phyloP scores from a whole-genome alignment of 2,888 invertebrate genomes.

The Alloplasta piceator region DNA sequence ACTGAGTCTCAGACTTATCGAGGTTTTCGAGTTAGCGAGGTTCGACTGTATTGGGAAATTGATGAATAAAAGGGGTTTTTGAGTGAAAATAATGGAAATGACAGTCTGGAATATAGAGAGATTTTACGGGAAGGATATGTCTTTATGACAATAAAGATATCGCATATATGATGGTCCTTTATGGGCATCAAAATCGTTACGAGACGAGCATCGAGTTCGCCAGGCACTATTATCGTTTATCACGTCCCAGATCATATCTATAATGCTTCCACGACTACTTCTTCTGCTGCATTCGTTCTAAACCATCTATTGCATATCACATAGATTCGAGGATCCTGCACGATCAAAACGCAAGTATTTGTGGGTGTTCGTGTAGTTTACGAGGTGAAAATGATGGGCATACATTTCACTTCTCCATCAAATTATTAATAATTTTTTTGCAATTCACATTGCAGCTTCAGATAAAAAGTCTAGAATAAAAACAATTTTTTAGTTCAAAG shows the following conservation, averaged over 20 bases:
- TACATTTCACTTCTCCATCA: not conserved
- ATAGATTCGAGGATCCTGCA: not conserved
- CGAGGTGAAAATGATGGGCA: conserved; percentile 13
- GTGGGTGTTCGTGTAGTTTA: conserved; percentile 13
- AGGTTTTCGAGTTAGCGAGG: too few species aligned
- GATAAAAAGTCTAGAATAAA: too few species aligned
- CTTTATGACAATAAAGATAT: conserved; percentile 1
- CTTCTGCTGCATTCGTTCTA: conserved; percentile 1
- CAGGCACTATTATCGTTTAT: conserved; percentile 7
- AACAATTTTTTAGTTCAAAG: too few species aligned
- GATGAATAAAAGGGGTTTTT: not conserved
- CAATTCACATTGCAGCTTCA: too few species aligned
- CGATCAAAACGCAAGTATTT: not conserved
- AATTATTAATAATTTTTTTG: too few species aligned
- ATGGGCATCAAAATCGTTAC: conserved; percentile 41
- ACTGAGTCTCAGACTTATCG: too few species aligned
- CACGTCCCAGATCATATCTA: conserved; percentile 9
- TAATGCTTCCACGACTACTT: conserved; percentile 1
- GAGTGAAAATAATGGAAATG: conserved; percentile 15
- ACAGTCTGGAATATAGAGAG: not conserved
- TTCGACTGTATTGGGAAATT: too few species aligned
- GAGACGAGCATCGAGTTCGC: not conserved
- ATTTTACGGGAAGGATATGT: conserved; percentile 32
- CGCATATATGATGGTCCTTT: not conserved
- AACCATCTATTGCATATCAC: conserved; percentile 11